These are phyloP conservation scores for Pterocles burchelli DNA, from an alignment of 2,113 vertebrate species.

Conservation along the genomic window DNA sequence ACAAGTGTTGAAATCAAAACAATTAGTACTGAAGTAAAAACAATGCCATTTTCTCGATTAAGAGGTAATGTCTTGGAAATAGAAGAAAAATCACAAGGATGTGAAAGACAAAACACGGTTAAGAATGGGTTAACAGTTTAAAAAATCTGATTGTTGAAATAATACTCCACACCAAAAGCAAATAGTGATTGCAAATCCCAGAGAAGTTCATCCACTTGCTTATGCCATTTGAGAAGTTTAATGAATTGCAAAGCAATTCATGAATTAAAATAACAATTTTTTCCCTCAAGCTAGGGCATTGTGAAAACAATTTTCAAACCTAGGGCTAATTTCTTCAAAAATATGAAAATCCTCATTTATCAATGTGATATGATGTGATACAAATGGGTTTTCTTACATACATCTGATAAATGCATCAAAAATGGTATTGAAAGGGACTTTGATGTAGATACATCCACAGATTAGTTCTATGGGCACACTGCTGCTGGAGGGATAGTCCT, in stretches of 20 bases:
- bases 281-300: background rate
- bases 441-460: background rate
- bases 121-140: background rate
- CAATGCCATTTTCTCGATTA: background rate
- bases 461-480: background rate
- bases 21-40: background rate
- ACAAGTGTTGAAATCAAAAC: background rate
- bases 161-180: background rate
- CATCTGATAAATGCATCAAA: background rate
- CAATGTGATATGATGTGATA: background rate
- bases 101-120: background rate
- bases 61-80: background rate
- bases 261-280: background rate
- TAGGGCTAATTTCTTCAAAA: background rate
- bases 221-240: background rate
- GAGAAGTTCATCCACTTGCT: background rate
- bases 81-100: background rate
- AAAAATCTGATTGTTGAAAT: background rate
- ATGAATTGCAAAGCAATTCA: background rate
- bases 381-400: background rate
- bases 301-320: background rate
- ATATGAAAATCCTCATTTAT: background rate
- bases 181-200: background rate
- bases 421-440: background rate
- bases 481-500: background rate